Base-by-base conservation (phyloP, 2,888 invertebrate genomes). In the Exephanes ischioxanthus region DNA sequence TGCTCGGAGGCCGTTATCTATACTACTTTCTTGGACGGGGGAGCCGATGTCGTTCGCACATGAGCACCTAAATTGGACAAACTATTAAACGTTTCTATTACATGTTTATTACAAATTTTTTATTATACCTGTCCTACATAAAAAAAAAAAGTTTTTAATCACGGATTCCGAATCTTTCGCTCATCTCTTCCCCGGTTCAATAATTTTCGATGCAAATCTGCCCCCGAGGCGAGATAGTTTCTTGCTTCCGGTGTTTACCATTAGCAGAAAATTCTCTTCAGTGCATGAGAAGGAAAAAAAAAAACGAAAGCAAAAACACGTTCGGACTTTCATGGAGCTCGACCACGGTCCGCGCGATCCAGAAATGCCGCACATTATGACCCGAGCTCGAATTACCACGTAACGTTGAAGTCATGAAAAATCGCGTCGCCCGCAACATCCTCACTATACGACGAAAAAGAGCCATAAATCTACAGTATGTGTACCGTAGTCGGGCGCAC, bases 401-500 rank as follows among this genome's bases (percentile, higher is more conserved):
- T 55, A 22, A 55, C 55, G 26, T 58, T 58, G 58, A 26, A 58
- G 58, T 22, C 14, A 58, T 58, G 58, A 58, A 58, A 58, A 58
- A 58, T 58, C 26, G 58, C 22, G 14, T 58, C 1, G 11, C 1
- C 58, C 11, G 14, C 58, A 58, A 58, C 22, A 14, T 14, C 26
- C 26, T 41, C 41, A 19, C 22, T 11, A 26, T 14, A 26, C 22
- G 14, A 58, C 58, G 58, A 58, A 58, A 58, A 26, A 26, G 26
- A 1, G 58, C 11, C 1, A 58, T 58, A 58, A 26, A 22, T 58
- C 22, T 26, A 58, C 58, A 14, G 22, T 26, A 26, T 14, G 22
- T 26, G 58, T 14, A 58, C 22, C 58, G 26, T 26, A 26, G 55
- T 58, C 58, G 58, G 55, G 22, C 55, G 58, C 14, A 58, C 58